These are phyloP conservation scores for Nymphalis urticae DNA, from an alignment of 2,888 invertebrate species.

Conservation along the genomic window DNA sequence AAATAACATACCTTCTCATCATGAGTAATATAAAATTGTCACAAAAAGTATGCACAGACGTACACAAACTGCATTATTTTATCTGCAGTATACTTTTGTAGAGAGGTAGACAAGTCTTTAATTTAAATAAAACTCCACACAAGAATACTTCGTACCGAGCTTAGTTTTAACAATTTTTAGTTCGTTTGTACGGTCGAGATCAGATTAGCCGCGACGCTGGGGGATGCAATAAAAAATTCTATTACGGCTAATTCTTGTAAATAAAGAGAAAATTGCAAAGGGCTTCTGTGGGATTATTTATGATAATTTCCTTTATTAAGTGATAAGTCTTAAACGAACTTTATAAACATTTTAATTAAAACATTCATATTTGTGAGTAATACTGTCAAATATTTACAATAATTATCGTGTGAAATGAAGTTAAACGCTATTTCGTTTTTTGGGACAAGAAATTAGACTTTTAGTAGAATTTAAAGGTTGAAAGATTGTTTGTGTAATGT, in stretches of 20 bases:
- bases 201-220: constrained; percentile 23
- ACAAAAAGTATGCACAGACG: not conserved
- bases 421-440: too few species aligned
- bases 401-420: too few species aligned
- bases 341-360: too few species aligned
- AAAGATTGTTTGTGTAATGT: too few species aligned
- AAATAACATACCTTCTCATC: too few species aligned
- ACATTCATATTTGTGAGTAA: too few species aligned
- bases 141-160: not conserved
- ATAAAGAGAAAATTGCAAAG: constrained; percentile 16
- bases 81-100: not conserved
- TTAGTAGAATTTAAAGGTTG: too few species aligned
- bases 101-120: not conserved
- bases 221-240: constrained; percentile 33
- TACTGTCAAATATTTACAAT: too few species aligned
- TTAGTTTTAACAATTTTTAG: constrained; percentile 9
- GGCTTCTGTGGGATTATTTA: constrained; percentile 1
- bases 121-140: too few species aligned
- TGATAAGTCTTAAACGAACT: too few species aligned
- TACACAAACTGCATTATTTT: not conserved
- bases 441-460: too few species aligned
- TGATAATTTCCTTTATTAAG: not conserved
- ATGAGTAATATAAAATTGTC: not conserved
- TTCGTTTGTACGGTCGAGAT: constrained; percentile 17
- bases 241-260: constrained; percentile 34